Percentiles rank a stretch among this genome's conserved stretches.
Evolutionary conservation across 2,888 invertebrate genomes (phyloP).

Genomic region (Caenorhabditis sp.): DNA sequence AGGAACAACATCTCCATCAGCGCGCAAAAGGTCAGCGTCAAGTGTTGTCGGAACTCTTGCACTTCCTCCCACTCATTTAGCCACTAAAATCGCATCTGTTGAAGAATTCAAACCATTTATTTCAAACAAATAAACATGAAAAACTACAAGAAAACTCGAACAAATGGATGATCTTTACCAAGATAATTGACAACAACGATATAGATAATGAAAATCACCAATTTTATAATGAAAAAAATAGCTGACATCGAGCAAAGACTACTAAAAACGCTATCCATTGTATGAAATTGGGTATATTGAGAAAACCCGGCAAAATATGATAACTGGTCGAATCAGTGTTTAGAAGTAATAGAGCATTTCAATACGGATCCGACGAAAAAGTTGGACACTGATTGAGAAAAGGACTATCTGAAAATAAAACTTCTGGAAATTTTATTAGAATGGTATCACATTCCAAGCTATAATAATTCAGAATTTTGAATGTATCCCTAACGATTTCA

Average conservation of each 20-base stretch:
- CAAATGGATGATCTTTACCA: conserved; percentile 31
- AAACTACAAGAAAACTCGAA: conserved; percentile 17
- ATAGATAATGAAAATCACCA: conserved; percentile 17
- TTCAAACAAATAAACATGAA: background rate
- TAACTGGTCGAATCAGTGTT: background rate
- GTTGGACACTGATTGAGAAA: conserved; percentile 47
- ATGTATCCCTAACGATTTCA: too few relatives aligned
- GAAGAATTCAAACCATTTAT: conserved; percentile 14
- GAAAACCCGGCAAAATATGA: conserved; percentile 2
- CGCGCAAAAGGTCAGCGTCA: conserved; percentile 28
- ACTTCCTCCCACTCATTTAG: conserved; percentile 19
- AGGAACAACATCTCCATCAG: background rate
- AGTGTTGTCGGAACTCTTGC: conserved; percentile 25
- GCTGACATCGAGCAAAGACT: conserved; percentile 22
- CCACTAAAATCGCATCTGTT: conserved; percentile 30
- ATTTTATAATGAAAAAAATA: conserved; percentile 19
- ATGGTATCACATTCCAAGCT: too few relatives aligned
- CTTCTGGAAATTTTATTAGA: background rate
- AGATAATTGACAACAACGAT: conserved; percentile 4
- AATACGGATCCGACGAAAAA: conserved; percentile 59
- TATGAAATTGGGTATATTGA: conserved; percentile 8
- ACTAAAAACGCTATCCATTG: conserved; percentile 22
- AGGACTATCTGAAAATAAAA: conserved; percentile 49
- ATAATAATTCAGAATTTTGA: too few relatives aligned
- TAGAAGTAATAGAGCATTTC: conserved; percentile 64